Percentiles rank a stretch among this genome's conserved stretches.
Evolutionary conservation across 2,797 vertebrate species (phyloP).

Genomic region (Eupleurogrammus muticus): DNA sequence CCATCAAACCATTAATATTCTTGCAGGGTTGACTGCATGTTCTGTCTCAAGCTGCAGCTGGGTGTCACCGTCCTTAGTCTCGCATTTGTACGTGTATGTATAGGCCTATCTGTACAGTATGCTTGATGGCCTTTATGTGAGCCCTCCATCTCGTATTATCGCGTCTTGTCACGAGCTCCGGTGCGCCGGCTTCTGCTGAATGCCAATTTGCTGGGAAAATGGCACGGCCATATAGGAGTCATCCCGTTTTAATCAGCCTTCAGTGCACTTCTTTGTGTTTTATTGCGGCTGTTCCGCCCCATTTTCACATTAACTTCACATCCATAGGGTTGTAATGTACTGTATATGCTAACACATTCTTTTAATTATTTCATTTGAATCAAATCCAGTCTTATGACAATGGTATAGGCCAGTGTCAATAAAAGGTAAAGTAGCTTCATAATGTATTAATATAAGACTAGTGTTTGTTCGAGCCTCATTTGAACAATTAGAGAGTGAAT

Average conservation of each 20-base stretch:
- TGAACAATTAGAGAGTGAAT: too few relatives aligned
- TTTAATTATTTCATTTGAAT: background rate
- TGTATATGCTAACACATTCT: background rate
- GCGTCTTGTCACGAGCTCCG: background rate
- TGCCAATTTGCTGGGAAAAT: conserved; percentile 23
- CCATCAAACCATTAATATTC: conserved; percentile 1
- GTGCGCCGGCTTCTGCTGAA: background rate
- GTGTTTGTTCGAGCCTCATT: too few relatives aligned
- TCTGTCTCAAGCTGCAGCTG: conserved; percentile 18
- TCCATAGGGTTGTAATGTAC: too few relatives aligned
- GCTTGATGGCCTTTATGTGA: background rate
- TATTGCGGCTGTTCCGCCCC: background rate
- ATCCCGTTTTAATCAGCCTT: background rate
- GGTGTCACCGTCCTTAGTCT: conserved; percentile 3
- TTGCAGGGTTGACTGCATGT: background rate
- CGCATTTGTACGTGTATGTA: background rate
- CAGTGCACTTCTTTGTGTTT: conserved; percentile 19
- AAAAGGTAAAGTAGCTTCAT: too few relatives aligned
- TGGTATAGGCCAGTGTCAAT: too few relatives aligned
- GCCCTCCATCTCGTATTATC: background rate
- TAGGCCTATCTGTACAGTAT: background rate
- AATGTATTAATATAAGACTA: too few relatives aligned
- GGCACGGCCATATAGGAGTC: background rate
- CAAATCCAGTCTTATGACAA: background rate
- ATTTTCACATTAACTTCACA: background rate